Base-by-base conservation (phyloP, 2,797 vertebrate genomes). In the Anabacerthia variegaticeps region DNA sequence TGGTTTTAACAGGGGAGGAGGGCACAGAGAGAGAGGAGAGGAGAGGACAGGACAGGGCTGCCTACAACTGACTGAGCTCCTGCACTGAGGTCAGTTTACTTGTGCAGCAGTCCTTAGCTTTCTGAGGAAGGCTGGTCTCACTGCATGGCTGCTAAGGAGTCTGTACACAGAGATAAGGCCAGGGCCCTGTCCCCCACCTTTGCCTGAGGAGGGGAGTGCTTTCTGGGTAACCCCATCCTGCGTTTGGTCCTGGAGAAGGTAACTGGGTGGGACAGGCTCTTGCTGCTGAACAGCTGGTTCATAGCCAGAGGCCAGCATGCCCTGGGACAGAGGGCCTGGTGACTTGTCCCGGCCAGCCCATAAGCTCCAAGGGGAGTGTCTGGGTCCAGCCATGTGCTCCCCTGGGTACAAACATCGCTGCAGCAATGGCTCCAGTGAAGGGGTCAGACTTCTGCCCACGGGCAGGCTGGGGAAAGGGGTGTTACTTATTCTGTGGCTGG, bases 101-200 rank as follows among this genome's bases (percentile, higher is more conserved):
- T 28, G 19, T 54, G 82, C 54, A 46, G 67, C 32, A 54, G 54
- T 43, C 46, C 39, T 46, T n/a, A 15, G 14, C 30, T n/a, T 41
- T 85, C 51, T 66, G 39, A 46, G 37, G 61, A 36, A 87, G 24
- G 54, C 48, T 52, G 81, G 4, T 65, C 62, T 67, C 1, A 0
- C 0, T 3, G 24, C 0, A 0, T 43, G 68, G 65, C 17, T 46
- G 61, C 26, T 18, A 14, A 1, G 16, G 30, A 27, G 22, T 12
- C 16, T 0, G 1, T 6, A 24, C 1, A 1, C 41, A 56, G 49
- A 71, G 14, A 10, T 16, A 32, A 71, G 41, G 32, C 24, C 52
- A 71, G 44, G 27, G 12, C 28, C 12, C 48, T 51, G 39, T 56
- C 7, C 20, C 16, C 3, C 18, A 14, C 22, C 27, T 48, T 49